phyloP scores from a whole-genome alignment of 2,888 invertebrate species.

The Drosophila nr. perissopoda region DNA sequence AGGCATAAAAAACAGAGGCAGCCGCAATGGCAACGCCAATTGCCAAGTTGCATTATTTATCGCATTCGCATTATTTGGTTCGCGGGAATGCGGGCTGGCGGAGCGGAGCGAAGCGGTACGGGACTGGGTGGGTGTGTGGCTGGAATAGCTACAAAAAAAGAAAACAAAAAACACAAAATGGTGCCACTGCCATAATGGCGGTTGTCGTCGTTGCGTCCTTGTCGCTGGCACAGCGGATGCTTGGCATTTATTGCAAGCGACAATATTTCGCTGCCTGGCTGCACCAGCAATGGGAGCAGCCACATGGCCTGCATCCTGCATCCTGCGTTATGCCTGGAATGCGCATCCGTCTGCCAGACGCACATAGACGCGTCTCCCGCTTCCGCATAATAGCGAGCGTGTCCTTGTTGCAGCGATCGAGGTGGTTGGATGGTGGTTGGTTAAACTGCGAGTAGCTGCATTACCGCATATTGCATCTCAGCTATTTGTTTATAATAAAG shows the following conservation, averaged over 20 bases:
- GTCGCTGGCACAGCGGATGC: conserved; percentile 74
- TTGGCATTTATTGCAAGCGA: conserved; percentile 80
- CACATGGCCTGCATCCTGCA: conserved; percentile 26
- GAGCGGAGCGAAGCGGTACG: neutral
- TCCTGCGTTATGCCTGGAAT: conserved; percentile 15
- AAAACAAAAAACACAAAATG: conserved; percentile 59
- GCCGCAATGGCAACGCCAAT: conserved; percentile 49
- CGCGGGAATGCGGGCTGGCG: neutral
- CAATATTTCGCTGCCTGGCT: conserved; percentile 72
- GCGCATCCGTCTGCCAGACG: conserved; percentile 47
- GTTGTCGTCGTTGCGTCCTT: conserved; percentile 39
- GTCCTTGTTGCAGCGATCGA: conserved; percentile 48
- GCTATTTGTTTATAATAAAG: conserved; percentile 73
- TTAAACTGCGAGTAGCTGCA: neutral
- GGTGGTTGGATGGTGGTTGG: neutral
- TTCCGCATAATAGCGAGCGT: conserved; percentile 49
- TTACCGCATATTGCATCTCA: conserved; percentile 38
- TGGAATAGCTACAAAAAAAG: conserved; percentile 42
- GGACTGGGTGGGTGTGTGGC: neutral
- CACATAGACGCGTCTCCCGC: conserved; percentile 37
- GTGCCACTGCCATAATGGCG: conserved; percentile 73
- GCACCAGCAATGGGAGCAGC: conserved; percentile 37
- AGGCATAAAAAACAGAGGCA: conserved; percentile 61
- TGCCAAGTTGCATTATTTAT: conserved; percentile 78
- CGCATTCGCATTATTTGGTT: conserved; percentile 64